These are phyloP conservation scores for Stratiomys singularior DNA, from an alignment of 2,888 invertebrate genomes.

Conservation along the genomic window DNA sequence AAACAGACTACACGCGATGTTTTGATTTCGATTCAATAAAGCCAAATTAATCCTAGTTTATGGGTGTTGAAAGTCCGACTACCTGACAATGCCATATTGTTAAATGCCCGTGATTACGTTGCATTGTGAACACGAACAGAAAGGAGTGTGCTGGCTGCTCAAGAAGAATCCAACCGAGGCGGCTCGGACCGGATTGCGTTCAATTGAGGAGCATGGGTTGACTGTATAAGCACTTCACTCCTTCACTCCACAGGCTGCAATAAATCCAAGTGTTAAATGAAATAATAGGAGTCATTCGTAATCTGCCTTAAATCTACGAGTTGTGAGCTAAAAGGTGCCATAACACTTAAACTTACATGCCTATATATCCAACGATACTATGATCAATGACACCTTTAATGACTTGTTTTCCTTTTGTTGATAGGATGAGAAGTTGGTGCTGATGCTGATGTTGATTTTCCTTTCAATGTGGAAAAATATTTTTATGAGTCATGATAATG, in stretches of 20 bases:
- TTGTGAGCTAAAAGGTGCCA: conserved; percentile 36
- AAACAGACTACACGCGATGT: conserved; percentile 54
- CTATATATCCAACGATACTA: conserved; percentile 33
- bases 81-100: conserved; percentile 55
- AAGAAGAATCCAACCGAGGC: background rate
- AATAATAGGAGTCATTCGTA: conserved; percentile 44
- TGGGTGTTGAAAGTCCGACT: conserved; percentile 62
- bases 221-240: background rate
- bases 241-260: conserved; percentile 45
- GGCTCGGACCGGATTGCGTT: background rate
- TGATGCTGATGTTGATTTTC: conserved; percentile 18
- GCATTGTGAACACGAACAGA: conserved; percentile 52
- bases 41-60: conserved; percentile 66
- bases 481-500: background rate
- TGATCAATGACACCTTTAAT: conserved; percentile 51
- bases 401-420: conserved; percentile 47
- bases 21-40: conserved; percentile 65
- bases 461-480: background rate
- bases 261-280: conserved; percentile 53
- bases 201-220: background rate
- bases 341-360: conserved; percentile 41
- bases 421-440: background rate
- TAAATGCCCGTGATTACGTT: conserved; percentile 56
- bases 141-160: conserved; percentile 33
- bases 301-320: conserved; percentile 39